Evolutionary conservation across 2,797 vertebrate species (phyloP).

Genomic region (Rhinoraja longicauda): DNA sequence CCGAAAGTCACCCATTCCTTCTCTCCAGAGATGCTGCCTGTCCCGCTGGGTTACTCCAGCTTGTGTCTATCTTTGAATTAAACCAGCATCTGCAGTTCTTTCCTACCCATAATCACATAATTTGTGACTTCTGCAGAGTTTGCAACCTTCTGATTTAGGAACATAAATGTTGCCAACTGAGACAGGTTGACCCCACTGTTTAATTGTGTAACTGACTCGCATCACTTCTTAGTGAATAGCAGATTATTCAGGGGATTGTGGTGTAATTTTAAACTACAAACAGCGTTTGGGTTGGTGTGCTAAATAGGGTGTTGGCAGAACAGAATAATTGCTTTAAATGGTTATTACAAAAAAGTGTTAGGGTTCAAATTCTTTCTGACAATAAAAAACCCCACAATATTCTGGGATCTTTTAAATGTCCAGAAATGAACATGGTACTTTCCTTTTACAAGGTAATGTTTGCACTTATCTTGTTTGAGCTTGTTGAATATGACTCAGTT

Average conservation of each 20-base stretch:
- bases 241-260: neutral
- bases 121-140: neutral
- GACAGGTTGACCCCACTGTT: neutral
- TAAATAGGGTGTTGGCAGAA: neutral
- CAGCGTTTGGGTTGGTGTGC: neutral
- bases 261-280: neutral
- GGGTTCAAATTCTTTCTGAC: neutral
- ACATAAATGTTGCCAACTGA: neutral
- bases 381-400: neutral
- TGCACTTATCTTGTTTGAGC: neutral
- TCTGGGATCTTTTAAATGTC: neutral
- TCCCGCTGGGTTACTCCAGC: no score
- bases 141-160: neutral
- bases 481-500: conserved; percentile 13
- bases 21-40: no score
- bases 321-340: neutral
- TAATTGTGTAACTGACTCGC: neutral
- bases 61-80: no score
- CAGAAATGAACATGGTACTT: neutral
- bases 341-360: neutral
- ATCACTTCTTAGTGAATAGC: neutral
- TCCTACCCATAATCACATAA: neutral
- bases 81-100: no score
- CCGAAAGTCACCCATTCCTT: no score
- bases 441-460: neutral